Evolutionary conservation across 1,140 invertebrate genomes (phyloP).

Genomic region (Atopsyche davidsoni): DNA sequence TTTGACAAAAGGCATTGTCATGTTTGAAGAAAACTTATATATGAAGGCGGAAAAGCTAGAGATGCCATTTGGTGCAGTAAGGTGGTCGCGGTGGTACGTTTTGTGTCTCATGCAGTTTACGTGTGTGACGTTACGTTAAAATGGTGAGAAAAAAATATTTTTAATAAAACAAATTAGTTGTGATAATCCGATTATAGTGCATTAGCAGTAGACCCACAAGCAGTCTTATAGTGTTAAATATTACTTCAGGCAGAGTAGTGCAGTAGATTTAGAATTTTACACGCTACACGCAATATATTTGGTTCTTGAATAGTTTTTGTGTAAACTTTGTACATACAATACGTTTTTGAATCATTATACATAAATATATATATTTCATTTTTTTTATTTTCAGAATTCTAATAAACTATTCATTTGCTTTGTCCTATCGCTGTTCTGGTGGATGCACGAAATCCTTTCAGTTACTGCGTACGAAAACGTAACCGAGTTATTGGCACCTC

Average conservation of each 20-base stretch:
- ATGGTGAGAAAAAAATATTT: background rate
- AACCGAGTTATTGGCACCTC: slow-evolving; percentile 8
- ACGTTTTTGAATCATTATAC: slow-evolving; percentile 2
- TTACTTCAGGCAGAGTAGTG: too few relatives aligned
- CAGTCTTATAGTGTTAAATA: too few relatives aligned
- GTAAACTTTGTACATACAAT: background rate
- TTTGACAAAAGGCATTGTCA: slow-evolving; percentile 30
- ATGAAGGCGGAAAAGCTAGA: slow-evolving; percentile 21
- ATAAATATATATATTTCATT: slow-evolving; percentile 4
- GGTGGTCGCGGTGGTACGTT: background rate
- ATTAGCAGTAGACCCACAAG: too few relatives aligned
- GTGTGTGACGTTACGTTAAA: background rate
- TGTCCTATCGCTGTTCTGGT: slow-evolving; percentile 18
- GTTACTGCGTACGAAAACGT: slow-evolving; percentile 25
- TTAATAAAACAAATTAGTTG: background rate
- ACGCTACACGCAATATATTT: background rate
- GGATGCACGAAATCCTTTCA: slow-evolving; percentile 19
- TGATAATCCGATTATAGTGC: too few relatives aligned
- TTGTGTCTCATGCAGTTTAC: background rate
- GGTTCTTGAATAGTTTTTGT: background rate
- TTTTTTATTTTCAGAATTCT: slow-evolving; percentile 20
- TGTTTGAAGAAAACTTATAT: slow-evolving; percentile 22
- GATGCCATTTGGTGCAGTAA: slow-evolving; percentile 19
- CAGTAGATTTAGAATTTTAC: background rate
- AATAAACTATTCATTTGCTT: slow-evolving; percentile 15